Percentiles rank a stretch among this genome's conserved stretches.
These are phyloP conservation scores for Hydrophis major DNA, from an alignment of 2,797 vertebrate species.

Conservation along the genomic window DNA sequence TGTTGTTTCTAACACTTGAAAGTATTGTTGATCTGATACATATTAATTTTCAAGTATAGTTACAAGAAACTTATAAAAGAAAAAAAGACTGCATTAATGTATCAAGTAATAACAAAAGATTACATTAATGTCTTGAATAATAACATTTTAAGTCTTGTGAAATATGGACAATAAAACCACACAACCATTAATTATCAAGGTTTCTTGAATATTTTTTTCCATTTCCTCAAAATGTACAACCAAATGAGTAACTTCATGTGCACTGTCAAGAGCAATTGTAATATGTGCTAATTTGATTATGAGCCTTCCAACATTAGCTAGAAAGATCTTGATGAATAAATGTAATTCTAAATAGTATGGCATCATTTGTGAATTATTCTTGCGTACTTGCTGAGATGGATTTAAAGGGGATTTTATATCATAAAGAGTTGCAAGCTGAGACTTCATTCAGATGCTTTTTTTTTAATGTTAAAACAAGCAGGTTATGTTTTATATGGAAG, in stretches of 20 bases:
- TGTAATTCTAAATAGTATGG: not conserved
- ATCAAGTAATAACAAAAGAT: not conserved
- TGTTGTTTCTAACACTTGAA: not conserved
- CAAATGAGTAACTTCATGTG: not conserved
- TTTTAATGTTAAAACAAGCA: not conserved
- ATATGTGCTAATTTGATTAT: not conserved
- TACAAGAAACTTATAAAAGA: not conserved
- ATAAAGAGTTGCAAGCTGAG: not conserved
- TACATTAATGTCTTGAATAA: not conserved
- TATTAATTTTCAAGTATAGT: not conserved
- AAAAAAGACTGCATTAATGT: not conserved
- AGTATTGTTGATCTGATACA: not conserved
- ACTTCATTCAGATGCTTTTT: not conserved
- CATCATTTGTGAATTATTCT: not conserved
- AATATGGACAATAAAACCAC: not conserved
- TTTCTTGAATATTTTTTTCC: not conserved
- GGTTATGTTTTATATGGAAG: not conserved
- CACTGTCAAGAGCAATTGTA: not conserved
- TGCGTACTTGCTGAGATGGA: not conserved
- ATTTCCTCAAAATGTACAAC: not conserved
- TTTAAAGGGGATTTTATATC: not conserved
- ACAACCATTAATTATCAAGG: not conserved
- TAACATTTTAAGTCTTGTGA: not conserved
- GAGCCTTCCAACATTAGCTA: not conserved
- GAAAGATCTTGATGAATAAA: not conserved